Percentiles rank a stretch among this genome's conserved stretches.
Conservation (phyloP, 2,888 invertebrate genomes). For the Sturmia bella region DNA sequence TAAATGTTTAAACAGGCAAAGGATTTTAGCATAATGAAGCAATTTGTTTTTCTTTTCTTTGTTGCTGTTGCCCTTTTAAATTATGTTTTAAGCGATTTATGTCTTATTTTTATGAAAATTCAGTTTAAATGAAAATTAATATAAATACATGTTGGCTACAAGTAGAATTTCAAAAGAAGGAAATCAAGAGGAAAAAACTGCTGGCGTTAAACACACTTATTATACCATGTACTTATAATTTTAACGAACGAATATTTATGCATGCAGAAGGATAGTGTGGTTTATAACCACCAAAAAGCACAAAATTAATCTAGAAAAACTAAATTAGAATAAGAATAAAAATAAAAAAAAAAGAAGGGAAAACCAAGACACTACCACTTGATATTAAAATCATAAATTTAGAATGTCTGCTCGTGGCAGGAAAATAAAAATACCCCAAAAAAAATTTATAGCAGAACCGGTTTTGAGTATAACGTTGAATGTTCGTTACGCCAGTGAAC, state of each 20-base stretch:
- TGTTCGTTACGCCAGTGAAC: neutral
- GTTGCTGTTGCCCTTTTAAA: conserved; percentile 3
- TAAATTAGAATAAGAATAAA: conserved; percentile 5
- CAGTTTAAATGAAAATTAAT: conserved; percentile 62
- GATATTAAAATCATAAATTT: conserved; percentile 64
- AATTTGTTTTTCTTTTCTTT: neutral
- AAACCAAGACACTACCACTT: conserved; percentile 23
- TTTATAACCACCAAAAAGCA: conserved; percentile 7
- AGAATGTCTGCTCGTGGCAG: conserved; percentile 35
- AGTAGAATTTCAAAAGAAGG: neutral
- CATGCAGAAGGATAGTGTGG: conserved; percentile 40
- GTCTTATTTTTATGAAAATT: conserved; percentile 62
- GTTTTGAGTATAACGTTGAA: conserved; percentile 7
- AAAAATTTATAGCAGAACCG: conserved; percentile 41
- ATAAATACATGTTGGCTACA: conserved; percentile 35
- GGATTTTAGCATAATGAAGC: too few species aligned
- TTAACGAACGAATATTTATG: conserved; percentile 12
- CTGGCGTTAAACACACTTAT: neutral
- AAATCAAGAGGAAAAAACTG: neutral
- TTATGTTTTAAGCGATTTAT: conserved; percentile 59
- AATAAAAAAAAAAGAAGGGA: neutral
- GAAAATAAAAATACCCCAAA: conserved; percentile 42
- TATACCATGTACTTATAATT: too few species aligned
- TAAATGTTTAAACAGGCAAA: too few species aligned
- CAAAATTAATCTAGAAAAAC: conserved; percentile 20